Base-by-base conservation (phyloP, 2,113 vertebrate genomes). In the Etheostoma spectabile region DNA sequence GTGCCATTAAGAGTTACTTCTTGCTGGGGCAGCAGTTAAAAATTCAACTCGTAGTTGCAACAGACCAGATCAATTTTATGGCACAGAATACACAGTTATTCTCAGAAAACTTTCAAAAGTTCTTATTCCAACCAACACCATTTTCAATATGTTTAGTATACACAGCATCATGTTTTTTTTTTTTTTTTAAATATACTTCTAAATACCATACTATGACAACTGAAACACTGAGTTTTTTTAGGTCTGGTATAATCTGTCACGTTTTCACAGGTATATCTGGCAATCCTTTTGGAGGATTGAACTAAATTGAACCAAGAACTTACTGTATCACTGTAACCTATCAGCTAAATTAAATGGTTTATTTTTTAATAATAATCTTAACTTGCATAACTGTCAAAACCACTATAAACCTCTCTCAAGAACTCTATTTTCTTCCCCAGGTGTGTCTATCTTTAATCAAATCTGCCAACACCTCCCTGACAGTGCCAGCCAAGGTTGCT, bases 61-160 rank as follows among this genome's bases (percentile, higher is more conserved):
- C 95, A 95, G 95, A 96, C 97, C 94, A 94, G 86, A 95, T 96
- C 89, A 70, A 89, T 94, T 95, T 96, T 98, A 98, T 98, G 97
- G 97, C 97, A 99, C 97, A 96, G 95, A 95, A 96, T 96, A 97
- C 95, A 97, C 95, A 95, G 71, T 96, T 95, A 96, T 95, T 94
- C 94, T 97, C 96, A 96, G 96, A 96, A 95, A 83, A 96, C 96
- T 92, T 91, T 93, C 96, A 97, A 97, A 97, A 97, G 96, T 95
- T 95, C 91, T 96, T 96, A 96, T 96, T 97, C 95, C 96, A 97
- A 96, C 96, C 96, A 97, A 96, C 94, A 96, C 93, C 96, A 96
- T 94, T 94, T 95, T 95, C 95, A 95, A 94, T 94, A 93, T 95
- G 95, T 96, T 96, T 94, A 96, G 95, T 96, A 94, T 95, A 95